A percentile compares a stretch with the other conserved stretches of the same genome.
Evolutionary conservation across 2,888 invertebrate species (phyloP).

Genomic region (Cancer borealis): DNA sequence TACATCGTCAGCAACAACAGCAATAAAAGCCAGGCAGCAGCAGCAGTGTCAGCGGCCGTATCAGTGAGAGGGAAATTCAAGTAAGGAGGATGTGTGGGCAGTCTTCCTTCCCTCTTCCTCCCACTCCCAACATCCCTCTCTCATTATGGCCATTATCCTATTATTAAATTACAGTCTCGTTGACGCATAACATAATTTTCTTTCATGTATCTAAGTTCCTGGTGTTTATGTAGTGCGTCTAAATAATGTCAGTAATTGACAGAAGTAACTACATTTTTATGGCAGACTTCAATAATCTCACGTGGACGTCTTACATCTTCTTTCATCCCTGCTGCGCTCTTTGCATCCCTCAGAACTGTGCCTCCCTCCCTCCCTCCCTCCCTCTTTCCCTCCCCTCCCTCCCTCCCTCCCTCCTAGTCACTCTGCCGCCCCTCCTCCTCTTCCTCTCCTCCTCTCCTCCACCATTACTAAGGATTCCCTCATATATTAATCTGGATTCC

Average conservation of each 20-base stretch:
- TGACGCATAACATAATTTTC: not conserved
- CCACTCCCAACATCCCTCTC: not conserved
- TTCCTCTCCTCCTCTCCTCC: not conserved
- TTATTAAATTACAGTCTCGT: no score
- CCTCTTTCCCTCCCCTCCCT: not conserved
- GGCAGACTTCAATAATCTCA: not conserved
- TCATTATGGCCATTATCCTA: not conserved
- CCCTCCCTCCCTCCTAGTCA: not conserved
- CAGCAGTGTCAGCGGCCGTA: not conserved
- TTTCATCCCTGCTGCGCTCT: not conserved
- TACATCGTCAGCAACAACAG: not conserved
- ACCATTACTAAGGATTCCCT: not conserved
- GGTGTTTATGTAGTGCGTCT: not conserved
- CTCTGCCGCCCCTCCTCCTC: not conserved
- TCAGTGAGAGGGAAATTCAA: not conserved
- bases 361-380: not conserved
- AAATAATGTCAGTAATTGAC: not conserved
- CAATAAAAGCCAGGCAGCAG: not conserved
- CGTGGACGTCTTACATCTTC: not conserved
- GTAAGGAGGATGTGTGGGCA: not conserved
- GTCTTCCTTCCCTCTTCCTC: not conserved
- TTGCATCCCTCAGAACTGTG: not conserved
- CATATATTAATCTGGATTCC: slow-evolving; percentile 15
- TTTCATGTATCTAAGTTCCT: not conserved
- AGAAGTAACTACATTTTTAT: not conserved